phyloP scores from a whole-genome alignment of 2,888 invertebrate genomes.

The Drosophila formosana region DNA sequence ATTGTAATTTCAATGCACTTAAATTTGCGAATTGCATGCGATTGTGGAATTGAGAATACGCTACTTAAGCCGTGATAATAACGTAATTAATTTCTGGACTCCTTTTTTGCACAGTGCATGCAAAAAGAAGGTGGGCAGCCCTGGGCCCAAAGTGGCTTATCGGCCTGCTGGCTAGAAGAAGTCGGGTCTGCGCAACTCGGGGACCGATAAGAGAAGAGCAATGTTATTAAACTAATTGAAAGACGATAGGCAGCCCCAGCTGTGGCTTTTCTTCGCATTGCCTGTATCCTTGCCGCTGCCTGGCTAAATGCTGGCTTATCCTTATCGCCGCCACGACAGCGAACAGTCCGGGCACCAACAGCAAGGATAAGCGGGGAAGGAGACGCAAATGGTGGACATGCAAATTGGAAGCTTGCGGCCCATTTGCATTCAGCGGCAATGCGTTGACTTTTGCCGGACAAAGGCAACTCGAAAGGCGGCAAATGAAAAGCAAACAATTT shows the following conservation, averaged over 20 bases:
- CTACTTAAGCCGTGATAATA: not conserved
- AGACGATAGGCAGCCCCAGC: conserved; percentile 66
- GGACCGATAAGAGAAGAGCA: conserved; percentile 65
- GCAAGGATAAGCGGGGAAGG: conserved; percentile 22
- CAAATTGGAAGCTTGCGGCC: conserved; percentile 71
- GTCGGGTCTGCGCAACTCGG: conserved; percentile 29
- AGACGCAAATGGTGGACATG: conserved; percentile 50
- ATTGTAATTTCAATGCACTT: no score
- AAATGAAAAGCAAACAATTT: conserved; percentile 74
- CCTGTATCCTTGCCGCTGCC: not conserved
- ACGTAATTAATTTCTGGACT: conserved; percentile 21
- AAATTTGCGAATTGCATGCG: not conserved
- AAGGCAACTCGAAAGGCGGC: conserved; percentile 23
- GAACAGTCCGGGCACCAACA: conserved; percentile 25
- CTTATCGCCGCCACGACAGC: conserved; percentile 57
- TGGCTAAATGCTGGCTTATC: conserved; percentile 45
- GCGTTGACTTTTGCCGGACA: conserved; percentile 72
- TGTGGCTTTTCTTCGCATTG: conserved; percentile 9
- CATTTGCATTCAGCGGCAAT: conserved; percentile 75
- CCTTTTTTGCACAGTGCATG: conserved; percentile 1
- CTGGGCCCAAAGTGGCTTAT: conserved; percentile 48
- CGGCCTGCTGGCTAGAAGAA: conserved; percentile 43
- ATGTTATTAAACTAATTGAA: conserved; percentile 79
- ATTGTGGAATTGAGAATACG: not conserved
- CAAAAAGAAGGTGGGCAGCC: conserved; percentile 4